phyloP scores from a whole-genome alignment of 2,113 vertebrate genomes.

The cattle (Bos taurus) region DNA sequence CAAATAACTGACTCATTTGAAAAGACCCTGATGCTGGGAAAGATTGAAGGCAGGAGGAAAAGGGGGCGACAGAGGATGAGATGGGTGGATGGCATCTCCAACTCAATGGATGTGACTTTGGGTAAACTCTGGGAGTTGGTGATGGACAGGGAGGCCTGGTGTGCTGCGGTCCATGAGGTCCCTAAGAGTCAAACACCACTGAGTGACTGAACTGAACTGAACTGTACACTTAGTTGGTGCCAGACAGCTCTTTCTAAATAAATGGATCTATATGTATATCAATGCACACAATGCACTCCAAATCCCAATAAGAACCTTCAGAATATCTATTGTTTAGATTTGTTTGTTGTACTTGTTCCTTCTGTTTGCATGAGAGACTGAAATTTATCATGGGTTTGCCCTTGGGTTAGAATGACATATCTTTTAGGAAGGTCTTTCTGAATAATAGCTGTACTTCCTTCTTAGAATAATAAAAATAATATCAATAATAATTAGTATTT shows the following conservation, averaged over 20 bases:
- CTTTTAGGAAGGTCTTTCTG: not conserved
- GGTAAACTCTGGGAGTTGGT: not conserved
- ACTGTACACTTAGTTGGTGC: not conserved
- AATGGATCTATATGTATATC: not conserved
- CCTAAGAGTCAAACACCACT: not conserved
- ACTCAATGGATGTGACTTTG: not conserved
- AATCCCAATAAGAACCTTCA: not conserved
- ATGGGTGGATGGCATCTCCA: not conserved
- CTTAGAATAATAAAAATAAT: constrained; percentile 26
- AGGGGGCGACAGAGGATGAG: not conserved
- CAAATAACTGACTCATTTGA: not conserved
- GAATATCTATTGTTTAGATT: not conserved
- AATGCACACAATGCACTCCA: not conserved
- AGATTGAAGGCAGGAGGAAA: not conserved
- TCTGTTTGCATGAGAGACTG: not conserved
- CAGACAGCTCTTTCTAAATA: not conserved
- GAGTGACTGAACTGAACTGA: not conserved
- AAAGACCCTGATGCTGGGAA: not conserved
- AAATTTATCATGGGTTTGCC: not conserved
- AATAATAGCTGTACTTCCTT: not conserved
- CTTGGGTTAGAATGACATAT: not conserved
- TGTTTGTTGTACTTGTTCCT: not conserved
- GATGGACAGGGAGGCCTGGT: not conserved
- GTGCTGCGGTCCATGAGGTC: not conserved
- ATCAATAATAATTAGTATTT: not conserved